These are phyloP conservation scores for Torymus aiolomorphi DNA, from an alignment of 2,888 invertebrate species.

Conservation along the genomic window DNA sequence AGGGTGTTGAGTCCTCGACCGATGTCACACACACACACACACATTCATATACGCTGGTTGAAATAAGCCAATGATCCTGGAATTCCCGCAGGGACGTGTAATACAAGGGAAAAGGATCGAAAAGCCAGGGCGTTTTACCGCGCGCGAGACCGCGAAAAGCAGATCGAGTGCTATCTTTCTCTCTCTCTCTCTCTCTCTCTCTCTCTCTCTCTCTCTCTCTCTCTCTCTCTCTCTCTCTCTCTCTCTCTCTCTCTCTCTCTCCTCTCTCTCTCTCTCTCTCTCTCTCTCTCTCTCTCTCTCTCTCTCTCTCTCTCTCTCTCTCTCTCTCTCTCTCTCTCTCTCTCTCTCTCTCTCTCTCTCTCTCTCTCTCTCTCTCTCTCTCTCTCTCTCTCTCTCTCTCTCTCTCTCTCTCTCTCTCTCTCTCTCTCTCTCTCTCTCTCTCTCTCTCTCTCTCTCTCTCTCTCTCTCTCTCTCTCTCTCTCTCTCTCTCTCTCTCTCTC, in stretches of 20 bases:
- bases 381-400: background rate
- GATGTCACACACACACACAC: too few relatives aligned
- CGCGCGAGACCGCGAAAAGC: slow-evolving; percentile 14
- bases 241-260: background rate
- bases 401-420: background rate
- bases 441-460: background rate
- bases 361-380: background rate
- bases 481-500: background rate
- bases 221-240: background rate
- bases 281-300: background rate
- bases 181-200: too few relatives aligned
- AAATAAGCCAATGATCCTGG: background rate
- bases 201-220: background rate
- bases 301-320: background rate
- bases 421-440: background rate
- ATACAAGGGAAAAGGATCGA: slow-evolving; percentile 21
- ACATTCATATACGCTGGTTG: too few relatives aligned
- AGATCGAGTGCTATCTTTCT: too few relatives aligned
- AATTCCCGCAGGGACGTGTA: slow-evolving; percentile 34
- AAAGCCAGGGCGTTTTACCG: slow-evolving; percentile 30
- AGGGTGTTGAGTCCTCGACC: too few relatives aligned
- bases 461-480: background rate
- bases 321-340: background rate
- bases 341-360: background rate
- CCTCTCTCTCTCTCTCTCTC: background rate